These are phyloP conservation scores for Macrostomum cliftonense DNA, from an alignment of 2,888 invertebrate genomes.

Conservation along the genomic window DNA sequence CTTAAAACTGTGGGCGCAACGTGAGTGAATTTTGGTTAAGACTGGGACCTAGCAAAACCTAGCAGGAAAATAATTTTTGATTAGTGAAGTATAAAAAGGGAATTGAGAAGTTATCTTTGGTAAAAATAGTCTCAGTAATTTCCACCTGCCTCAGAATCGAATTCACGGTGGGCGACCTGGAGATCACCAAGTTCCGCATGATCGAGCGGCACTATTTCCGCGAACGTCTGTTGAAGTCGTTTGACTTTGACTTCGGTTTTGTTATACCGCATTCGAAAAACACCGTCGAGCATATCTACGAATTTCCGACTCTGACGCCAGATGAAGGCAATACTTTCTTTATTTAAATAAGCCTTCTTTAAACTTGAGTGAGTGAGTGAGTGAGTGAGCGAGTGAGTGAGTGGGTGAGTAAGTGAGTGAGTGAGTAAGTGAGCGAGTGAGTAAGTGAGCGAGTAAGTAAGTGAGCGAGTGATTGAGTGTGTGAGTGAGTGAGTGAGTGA, in stretches of 20 bases:
- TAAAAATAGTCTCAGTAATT: no score
- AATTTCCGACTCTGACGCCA: conserved; percentile 70
- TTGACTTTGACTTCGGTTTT: conserved; percentile 98
- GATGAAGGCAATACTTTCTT: conserved; percentile 52
- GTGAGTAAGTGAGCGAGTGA: no score
- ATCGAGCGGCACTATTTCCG: conserved; percentile 89
- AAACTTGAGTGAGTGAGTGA: background rate
- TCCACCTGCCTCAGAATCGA: conserved; percentile 54
- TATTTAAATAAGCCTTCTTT: background rate
- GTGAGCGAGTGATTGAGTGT: background rate
- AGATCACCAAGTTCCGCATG: conserved; percentile 86
- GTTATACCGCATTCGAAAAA: conserved; percentile 93
- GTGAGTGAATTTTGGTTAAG: conserved; percentile 46
- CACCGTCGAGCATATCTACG: conserved; percentile 95
- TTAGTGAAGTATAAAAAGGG: no score
- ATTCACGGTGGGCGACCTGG: conserved; percentile 75
- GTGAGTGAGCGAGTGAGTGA: no score
- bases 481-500: background rate
- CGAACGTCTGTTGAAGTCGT: conserved; percentile 76
- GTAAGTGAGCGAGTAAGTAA: background rate
- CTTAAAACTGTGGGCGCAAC: conserved; percentile 89
- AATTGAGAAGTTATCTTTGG: no score
- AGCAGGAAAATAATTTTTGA: no score
- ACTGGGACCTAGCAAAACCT: background rate
- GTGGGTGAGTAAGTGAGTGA: background rate